These are phyloP conservation scores for Centrocercus urophasianus DNA, from an alignment of 2,113 vertebrate genomes.

Conservation along the genomic window DNA sequence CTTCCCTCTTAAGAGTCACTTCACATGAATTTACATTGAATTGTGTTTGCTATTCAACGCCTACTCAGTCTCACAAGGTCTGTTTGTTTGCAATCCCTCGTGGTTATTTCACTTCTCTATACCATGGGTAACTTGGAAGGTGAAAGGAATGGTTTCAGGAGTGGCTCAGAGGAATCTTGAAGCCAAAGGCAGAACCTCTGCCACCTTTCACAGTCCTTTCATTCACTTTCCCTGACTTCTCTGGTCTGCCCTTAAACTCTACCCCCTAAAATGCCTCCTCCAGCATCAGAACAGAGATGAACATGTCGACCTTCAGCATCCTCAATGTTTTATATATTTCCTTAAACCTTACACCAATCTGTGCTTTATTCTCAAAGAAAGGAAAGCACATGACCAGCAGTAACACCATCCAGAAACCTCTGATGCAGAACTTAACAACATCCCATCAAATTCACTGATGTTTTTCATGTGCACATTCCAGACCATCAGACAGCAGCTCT, in stretches of 20 bases:
- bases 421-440: neutral
- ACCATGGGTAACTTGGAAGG: neutral
- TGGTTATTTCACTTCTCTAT: neutral
- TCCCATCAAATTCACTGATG: neutral
- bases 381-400: neutral
- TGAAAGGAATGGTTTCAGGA: neutral
- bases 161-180: neutral
- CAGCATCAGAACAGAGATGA: neutral
- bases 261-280: neutral
- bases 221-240: neutral
- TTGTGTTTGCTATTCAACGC: neutral
- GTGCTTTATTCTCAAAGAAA: neutral
- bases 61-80: neutral
- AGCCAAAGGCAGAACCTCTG: neutral
- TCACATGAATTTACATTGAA: neutral
- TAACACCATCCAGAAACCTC: neutral
- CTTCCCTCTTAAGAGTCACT: neutral
- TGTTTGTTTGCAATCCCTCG: neutral
- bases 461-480: neutral
- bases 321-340: neutral
- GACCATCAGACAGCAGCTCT: neutral
- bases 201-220: neutral
- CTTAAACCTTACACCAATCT: neutral
- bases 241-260: neutral
- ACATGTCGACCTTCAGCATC: neutral